Evolutionary conservation across 2,888 invertebrate genomes (phyloP).

Genomic region (Panzeria rudis): DNA sequence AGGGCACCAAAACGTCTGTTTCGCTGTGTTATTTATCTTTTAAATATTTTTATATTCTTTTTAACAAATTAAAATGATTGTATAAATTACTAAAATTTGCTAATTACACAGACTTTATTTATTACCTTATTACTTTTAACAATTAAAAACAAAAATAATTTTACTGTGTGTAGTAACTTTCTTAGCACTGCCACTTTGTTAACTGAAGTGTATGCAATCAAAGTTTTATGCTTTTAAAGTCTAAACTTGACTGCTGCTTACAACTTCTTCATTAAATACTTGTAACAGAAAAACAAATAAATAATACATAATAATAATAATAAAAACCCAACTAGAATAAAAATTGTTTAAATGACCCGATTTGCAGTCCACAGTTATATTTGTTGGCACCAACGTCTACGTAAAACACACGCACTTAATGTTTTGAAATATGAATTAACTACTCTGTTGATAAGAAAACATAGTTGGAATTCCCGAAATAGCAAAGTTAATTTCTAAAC

Average conservation of each 20-base stretch:
- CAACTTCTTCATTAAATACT: slow-evolving; percentile 11
- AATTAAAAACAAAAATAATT: not conserved
- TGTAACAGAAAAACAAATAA: not conserved
- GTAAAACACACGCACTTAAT: not conserved
- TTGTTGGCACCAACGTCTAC: slow-evolving; percentile 51
- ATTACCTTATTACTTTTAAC: not conserved
- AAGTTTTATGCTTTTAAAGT: slow-evolving; percentile 56
- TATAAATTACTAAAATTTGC: not conserved
- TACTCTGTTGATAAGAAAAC: slow-evolving; percentile 14
- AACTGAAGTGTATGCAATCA: slow-evolving; percentile 43
- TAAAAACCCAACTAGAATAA: slow-evolving; percentile 17
- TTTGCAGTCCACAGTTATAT: slow-evolving; percentile 35
- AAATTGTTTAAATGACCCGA: slow-evolving; percentile 43
- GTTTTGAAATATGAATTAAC: not conserved
- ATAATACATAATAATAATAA: slow-evolving; percentile 1
- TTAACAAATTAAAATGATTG: not conserved
- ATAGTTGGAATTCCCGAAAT: slow-evolving; percentile 54
- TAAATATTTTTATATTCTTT: not conserved
- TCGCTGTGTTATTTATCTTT: too few relatives aligned
- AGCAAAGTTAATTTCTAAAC: not conserved
- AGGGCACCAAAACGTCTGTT: too few relatives aligned
- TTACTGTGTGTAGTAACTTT: slow-evolving; percentile 36
- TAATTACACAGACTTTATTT: not conserved
- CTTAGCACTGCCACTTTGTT: slow-evolving; percentile 45
- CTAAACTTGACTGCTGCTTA: not conserved